Evolutionary conservation across 2,113 vertebrate species (phyloP).

Genomic region (Saccopteryx leptura): DNA sequence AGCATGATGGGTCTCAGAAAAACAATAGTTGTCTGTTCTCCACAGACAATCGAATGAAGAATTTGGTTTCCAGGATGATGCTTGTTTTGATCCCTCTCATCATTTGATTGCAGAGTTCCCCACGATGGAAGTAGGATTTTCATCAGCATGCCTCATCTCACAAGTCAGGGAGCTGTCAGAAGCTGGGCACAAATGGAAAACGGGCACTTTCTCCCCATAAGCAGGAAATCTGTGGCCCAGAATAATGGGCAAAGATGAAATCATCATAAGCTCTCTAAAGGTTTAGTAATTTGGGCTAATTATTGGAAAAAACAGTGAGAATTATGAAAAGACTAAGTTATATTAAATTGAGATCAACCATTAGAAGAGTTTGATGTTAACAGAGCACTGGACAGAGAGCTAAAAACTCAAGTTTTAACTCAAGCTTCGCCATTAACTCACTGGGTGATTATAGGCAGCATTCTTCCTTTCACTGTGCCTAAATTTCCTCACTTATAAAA

Average conservation of each 20-base stretch:
- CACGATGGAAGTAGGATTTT: conserved; percentile 36
- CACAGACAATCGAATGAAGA: conserved; percentile 53
- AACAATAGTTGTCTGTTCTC: conserved; percentile 73
- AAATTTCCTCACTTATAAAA: conserved; percentile 16
- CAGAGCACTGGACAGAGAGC: background rate
- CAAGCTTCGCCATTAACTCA: background rate
- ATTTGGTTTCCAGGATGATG: conserved; percentile 12
- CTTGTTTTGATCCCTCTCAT: background rate
- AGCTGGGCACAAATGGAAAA: conserved; percentile 41
- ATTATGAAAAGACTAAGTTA: conserved; percentile 62
- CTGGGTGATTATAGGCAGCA: background rate
- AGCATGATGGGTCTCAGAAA: conserved; percentile 27
- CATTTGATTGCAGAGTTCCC: conserved; percentile 5
- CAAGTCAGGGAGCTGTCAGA: conserved; percentile 54
- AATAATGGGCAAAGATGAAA: conserved; percentile 59
- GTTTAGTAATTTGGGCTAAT: conserved; percentile 60
- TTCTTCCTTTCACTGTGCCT: background rate
- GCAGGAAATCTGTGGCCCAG: conserved; percentile 20
- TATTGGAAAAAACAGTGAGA: conserved; percentile 42
- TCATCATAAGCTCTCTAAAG: conserved; percentile 54
- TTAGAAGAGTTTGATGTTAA: background rate
- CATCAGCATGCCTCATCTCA: background rate
- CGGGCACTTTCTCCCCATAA: conserved; percentile 56
- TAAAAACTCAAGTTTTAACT: background rate
- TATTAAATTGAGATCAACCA: conserved; percentile 36